These are phyloP conservation scores for Venusia cambrica DNA, from an alignment of 2,888 invertebrate genomes.

Conservation along the genomic window DNA sequence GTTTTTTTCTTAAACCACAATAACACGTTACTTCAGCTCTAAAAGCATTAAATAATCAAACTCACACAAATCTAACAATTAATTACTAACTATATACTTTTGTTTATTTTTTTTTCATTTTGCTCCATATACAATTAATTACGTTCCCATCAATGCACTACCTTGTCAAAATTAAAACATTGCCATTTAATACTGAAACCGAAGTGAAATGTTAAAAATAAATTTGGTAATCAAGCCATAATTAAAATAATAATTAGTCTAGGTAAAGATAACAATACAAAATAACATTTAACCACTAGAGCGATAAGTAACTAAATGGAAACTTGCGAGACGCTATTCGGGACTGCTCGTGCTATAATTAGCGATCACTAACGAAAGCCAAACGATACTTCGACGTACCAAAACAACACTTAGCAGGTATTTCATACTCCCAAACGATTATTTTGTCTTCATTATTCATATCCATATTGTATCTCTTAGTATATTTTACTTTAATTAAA, in stretches of 20 bases:
- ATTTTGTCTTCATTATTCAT: constrained; percentile 71
- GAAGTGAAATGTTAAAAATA: constrained; percentile 70
- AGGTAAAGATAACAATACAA: constrained; percentile 58
- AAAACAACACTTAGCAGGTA: constrained; percentile 77
- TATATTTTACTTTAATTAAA: constrained; percentile 74
- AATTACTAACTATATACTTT: constrained; percentile 77
- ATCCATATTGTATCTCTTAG: constrained; percentile 78
- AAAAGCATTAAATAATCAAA: constrained; percentile 79
- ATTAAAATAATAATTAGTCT: constrained; percentile 48
- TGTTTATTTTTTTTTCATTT: constrained; percentile 66
- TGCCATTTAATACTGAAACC: constrained; percentile 75
- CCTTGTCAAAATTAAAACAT: constrained; percentile 59
- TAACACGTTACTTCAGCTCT: constrained; percentile 78
- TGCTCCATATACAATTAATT: constrained; percentile 80
- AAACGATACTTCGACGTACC: constrained; percentile 60
- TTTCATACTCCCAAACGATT: constrained; percentile 76
- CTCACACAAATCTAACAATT: constrained; percentile 82
- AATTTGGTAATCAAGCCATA: constrained; percentile 77
- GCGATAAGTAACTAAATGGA: constrained; percentile 55
- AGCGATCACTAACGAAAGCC: constrained; percentile 56
- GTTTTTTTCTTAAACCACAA: constrained; percentile 79
- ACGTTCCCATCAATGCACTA: constrained; percentile 58
- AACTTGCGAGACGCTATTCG: constrained; percentile 70
- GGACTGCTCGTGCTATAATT: too few species aligned
- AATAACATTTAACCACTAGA: constrained; percentile 55